Conservation (phyloP, 2,113 vertebrate species). For the Gorsachius goisagi region DNA sequence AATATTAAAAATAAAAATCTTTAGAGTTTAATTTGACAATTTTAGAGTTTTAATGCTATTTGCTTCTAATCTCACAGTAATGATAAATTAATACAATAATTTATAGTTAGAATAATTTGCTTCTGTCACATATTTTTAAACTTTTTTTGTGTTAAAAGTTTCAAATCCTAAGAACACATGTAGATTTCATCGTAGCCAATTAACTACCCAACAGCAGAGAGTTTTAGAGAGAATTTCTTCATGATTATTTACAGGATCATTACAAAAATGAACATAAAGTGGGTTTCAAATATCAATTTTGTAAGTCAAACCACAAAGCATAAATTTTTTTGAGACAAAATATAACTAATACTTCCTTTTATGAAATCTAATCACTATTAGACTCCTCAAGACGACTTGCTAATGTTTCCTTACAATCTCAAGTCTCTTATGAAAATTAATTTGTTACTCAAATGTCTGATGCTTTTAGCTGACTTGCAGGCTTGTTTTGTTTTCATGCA, state of each 20-base stretch:
- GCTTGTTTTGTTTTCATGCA: background rate
- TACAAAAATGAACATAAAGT: background rate
- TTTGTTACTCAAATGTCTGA: background rate
- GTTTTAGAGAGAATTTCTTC: background rate
- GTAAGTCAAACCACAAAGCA: background rate
- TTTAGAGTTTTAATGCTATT: background rate
- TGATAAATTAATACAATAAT: background rate
- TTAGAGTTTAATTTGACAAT: background rate
- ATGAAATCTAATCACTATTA: background rate
- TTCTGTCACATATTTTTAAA: background rate
- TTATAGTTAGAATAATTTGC: background rate
- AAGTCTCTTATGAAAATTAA: background rate
- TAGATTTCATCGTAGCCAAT: background rate
- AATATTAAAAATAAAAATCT: background rate
- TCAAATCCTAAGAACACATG: background rate
- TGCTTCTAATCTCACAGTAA: background rate
- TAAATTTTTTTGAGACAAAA: background rate
- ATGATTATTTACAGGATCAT: background rate
- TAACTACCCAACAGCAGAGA: background rate
- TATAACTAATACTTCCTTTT: background rate
- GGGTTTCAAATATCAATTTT: background rate
- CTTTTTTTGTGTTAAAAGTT: background rate
- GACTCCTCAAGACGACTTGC: background rate
- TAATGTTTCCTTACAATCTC: background rate
- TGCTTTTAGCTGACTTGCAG: background rate